Evolutionary conservation across 2,797 vertebrate genomes (phyloP).

Genomic region (Melanotaenia pygmaea): DNA sequence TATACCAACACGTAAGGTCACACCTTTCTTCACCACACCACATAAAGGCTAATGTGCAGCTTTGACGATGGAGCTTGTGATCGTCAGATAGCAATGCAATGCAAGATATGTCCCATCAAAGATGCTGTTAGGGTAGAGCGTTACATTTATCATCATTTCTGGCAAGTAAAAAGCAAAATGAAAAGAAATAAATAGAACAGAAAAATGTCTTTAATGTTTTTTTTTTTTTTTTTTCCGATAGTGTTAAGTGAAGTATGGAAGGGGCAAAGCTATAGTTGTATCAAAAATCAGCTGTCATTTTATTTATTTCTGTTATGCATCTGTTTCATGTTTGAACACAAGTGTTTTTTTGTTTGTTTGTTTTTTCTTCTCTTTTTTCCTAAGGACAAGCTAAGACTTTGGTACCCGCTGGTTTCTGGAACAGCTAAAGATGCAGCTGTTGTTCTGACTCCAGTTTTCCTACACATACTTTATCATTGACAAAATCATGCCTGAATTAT

Average conservation of each 20-base stretch:
- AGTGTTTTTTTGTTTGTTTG: conserved; percentile 10
- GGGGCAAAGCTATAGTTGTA: neutral
- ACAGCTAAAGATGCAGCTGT: conserved; percentile 38
- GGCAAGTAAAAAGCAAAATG: conserved; percentile 2
- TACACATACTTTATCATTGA: neutral
- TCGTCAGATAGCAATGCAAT: neutral
- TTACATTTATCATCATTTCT: conserved; percentile 10
- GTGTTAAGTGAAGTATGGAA: conserved; percentile 2
- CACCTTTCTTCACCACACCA: neutral
- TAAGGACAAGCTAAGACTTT: conserved; percentile 18
- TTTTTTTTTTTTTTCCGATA: neutral
- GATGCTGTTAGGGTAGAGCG: neutral
- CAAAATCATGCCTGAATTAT: neutral
- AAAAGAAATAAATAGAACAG: neutral
- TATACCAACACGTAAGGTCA: conserved; percentile 5
- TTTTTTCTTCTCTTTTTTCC: neutral
- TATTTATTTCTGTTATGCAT: conserved; percentile 9
- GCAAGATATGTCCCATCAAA: neutral
- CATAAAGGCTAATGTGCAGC: neutral
- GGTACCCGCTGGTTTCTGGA: conserved; percentile 29
- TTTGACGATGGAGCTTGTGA: neutral
- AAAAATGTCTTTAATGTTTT: neutral
- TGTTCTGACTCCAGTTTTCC: conserved; percentile 64
- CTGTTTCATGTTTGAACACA: conserved; percentile 20
- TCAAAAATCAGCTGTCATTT: conserved; percentile 9